Base-by-base conservation (phyloP, 2,888 invertebrate genomes). In the Rhyacophila evoluta region DNA sequence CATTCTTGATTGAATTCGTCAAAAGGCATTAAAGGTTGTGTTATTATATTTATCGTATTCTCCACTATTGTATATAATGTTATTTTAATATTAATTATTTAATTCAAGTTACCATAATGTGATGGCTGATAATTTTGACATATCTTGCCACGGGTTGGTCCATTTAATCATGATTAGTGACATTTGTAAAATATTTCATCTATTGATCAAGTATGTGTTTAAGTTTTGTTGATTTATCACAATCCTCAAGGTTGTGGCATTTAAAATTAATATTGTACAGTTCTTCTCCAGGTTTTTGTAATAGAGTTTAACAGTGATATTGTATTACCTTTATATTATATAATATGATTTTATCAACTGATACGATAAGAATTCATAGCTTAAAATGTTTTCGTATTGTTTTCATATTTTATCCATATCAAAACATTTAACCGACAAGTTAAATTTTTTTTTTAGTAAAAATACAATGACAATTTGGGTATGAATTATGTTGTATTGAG, bases 161-260 rank as follows among this genome's bases (percentile, higher is more conserved):
- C 75, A 76, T 76, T 76, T 78, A 69, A 25, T 79, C n/a, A 79
- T 28, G 71, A 25, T 67, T 73, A 72, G 37, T 67, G 72, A 25
- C 72, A 68, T 69, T 73, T 77, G 73, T 77, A 77, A 72, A 25
- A 77, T 73, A 73, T 33, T 29, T 73, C 73, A 39, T 69, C 29
- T 73, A 38, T 73, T 70, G 19, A 38, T 75, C 37, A 71, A 75
- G 41, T 76, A 71, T 76, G 41, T 71, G 71, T 76, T 76, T 75
- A 78, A 80, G 67, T 74, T 79, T 79, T 79, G 77, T 77, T 79
- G 74, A 74, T 37, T 79, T 79, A 75, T 77, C 37, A 80, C 78
- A 78, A 33, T 70, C 75, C 78, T 72, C 39, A 29, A 15, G 80
- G 80, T 80, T 78, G 78, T 80, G 80, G 77, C 78, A 10, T 69